Evolutionary conservation across 1,140 invertebrate genomes (phyloP).

Genomic region (Saccostrea cuccullata): DNA sequence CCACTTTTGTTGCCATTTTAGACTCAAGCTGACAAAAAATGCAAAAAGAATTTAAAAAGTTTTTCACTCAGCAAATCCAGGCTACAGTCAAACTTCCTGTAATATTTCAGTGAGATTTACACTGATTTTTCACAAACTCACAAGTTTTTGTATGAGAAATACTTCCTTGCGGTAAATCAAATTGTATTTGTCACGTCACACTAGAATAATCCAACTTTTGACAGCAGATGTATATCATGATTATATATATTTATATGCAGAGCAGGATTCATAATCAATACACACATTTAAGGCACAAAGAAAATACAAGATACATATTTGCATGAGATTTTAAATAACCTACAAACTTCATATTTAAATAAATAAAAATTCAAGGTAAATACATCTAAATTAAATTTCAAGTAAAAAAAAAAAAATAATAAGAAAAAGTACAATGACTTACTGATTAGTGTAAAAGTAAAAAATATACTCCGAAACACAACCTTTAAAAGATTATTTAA

Average conservation of each 20-base stretch:
- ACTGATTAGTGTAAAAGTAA: background rate
- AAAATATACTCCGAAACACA: background rate
- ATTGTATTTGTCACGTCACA: background rate
- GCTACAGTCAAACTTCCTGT: background rate
- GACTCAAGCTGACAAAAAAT: background rate
- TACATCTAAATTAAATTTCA: background rate
- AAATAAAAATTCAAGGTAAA: background rate
- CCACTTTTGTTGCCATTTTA: slow-evolving; percentile 35
- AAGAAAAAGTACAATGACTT: background rate
- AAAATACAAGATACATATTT: background rate
- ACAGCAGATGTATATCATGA: background rate
- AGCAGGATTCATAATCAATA: slow-evolving; percentile 11
- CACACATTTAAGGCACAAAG: background rate
- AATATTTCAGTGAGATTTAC: background rate
- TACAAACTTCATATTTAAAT: background rate
- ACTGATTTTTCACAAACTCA: background rate
- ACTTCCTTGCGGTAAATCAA: slow-evolving; percentile 28
- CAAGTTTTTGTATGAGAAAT: background rate
- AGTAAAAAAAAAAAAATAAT: background rate
- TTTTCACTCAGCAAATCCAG: background rate
- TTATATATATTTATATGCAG: background rate
- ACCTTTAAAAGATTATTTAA: background rate
- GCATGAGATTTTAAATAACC: background rate
- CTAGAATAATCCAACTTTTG: background rate
- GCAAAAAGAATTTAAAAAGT: background rate